Percentiles rank a stretch among this genome's conserved stretches.
Conservation (phyloP, 2,113 vertebrate genomes). For the Felis chaus region DNA sequence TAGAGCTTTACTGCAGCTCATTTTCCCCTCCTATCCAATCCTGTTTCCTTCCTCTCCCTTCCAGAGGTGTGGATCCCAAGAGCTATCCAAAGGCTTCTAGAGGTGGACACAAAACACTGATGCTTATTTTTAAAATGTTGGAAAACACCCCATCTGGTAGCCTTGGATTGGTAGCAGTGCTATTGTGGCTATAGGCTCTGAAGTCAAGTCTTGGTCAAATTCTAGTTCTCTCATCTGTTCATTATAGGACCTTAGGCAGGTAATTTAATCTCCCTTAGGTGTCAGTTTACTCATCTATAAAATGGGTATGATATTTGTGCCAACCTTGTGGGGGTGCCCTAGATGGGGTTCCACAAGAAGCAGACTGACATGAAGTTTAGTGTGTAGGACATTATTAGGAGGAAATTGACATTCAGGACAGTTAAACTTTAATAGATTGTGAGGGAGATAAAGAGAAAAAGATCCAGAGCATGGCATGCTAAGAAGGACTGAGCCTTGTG, state of each 20-base stretch:
- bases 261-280: not conserved
- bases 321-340: not conserved
- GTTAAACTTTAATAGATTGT: not conserved
- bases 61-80: not conserved
- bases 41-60: not conserved
- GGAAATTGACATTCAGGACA: not conserved
- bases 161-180: not conserved
- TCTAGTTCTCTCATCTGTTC: not conserved
- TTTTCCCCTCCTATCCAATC: not conserved
- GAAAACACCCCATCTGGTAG: not conserved
- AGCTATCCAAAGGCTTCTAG: not conserved
- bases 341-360: not conserved
- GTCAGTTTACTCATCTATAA: not conserved
- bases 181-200: not conserved
- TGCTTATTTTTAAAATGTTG: not conserved
- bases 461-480: not conserved
- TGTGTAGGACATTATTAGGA: not conserved
- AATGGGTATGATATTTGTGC: not conserved
- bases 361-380: not conserved
- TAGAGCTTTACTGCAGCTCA: not conserved
- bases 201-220: slow-evolving; percentile 2
- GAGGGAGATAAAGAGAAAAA: not conserved
- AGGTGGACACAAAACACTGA: not conserved
- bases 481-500: not conserved
- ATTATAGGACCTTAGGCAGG: not conserved